Percentiles rank a stretch among this genome's conserved stretches.
These are phyloP conservation scores for Nesoenas mayeri DNA, from an alignment of 2,113 vertebrate genomes.

Conservation along the genomic window DNA sequence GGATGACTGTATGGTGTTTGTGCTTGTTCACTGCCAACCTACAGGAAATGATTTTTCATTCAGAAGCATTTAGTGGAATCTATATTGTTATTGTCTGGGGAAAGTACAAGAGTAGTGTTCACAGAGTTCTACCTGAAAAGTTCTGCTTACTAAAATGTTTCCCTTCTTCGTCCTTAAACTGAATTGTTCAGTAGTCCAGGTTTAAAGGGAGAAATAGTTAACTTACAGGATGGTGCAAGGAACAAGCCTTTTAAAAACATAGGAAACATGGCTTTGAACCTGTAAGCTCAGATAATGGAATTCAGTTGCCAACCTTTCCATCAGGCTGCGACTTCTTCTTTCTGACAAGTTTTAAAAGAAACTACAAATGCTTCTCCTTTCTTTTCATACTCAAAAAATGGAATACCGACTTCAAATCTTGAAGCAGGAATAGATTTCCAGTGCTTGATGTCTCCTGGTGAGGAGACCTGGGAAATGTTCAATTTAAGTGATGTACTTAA, in stretches of 20 bases:
- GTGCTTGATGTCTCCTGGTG: neutral
- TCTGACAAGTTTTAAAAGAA: neutral
- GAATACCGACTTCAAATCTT: neutral
- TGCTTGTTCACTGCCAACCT: neutral
- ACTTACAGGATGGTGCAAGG: neutral
- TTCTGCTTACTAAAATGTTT: neutral
- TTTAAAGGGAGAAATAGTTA: neutral
- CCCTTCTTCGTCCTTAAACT: neutral
- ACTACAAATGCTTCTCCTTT: neutral
- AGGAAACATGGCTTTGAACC: neutral
- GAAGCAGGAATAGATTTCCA: neutral
- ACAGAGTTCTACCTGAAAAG: neutral
- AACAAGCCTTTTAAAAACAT: neutral
- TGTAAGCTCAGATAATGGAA: neutral
- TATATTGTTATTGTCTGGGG: neutral
- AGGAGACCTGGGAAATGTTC: neutral
- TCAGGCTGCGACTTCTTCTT: neutral
- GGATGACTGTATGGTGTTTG: neutral
- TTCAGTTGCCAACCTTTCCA: neutral
- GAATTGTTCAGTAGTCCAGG: neutral
- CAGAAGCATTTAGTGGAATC: neutral
- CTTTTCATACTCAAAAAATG: neutral
- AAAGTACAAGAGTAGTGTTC: neutral
- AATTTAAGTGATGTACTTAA: rapidly evolving
- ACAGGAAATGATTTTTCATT: neutral